Evolutionary conservation across 2,797 vertebrate genomes (phyloP), one percentile per base, ranked within the genome.

Genomic region (Aselliscus stoliczkanus): DNA sequence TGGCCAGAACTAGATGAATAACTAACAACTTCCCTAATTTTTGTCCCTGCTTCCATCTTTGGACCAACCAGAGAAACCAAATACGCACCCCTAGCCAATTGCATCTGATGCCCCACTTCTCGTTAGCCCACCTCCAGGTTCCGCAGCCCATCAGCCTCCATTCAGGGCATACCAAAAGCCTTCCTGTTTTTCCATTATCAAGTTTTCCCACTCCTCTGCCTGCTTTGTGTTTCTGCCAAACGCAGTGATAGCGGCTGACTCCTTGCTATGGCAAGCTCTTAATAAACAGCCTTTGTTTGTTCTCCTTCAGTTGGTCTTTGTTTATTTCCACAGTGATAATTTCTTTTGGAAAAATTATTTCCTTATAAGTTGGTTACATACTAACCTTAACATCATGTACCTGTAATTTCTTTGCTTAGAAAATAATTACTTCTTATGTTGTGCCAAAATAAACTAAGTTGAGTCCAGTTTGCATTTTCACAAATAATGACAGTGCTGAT

Each of bases 331-430:
- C 56, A 93, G 56, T 60, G 21, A 37, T 64, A 37, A 70, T 60
- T 80, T 54, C 80, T 84, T 79, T 82, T 76, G 29, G 77, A 86
- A 91, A 47, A 29, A 87, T 88, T 76, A 21, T 95, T 96, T 96
- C 86, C 88, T 88, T 88, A 77, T 39, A 72, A 91, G 11, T 95
- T 88, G 15, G 25, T 94, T 65, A 90, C 37, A 91, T 9, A 27
- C 21, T n/a, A 79, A 37, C 34, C n/a, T 69, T 86, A 73, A 77
- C 11, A 72, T 80, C 60, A 62, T 20, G n/a, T 14, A 52, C 56
- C 73, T 11, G 21, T 72, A 77, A 88, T 88, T 73, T 37, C 67
- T 67, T 83, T 89, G 20, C 39, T 82, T 47, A 79, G 84, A 85
- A 73, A 92, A 79, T 37, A 23, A 82, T 47, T 42, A 90, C 20